phyloP scores from a whole-genome alignment of 2,113 vertebrate species.

The Anser cygnoides region DNA sequence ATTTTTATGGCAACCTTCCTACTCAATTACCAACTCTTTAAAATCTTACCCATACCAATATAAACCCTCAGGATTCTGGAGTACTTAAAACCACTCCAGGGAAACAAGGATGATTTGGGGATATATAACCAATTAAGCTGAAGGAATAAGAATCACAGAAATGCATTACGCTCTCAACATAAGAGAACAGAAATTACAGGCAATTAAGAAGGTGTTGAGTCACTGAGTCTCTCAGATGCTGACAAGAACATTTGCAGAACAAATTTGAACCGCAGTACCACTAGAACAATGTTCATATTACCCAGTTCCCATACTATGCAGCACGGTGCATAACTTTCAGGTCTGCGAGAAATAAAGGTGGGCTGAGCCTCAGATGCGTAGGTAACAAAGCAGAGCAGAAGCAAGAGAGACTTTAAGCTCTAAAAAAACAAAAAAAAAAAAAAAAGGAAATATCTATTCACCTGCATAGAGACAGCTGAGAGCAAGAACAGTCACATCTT shows the following conservation, averaged over 20 bases:
- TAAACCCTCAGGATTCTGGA: not conserved
- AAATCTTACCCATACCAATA: not conserved
- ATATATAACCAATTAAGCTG: not conserved
- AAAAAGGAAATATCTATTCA: slow-evolving; percentile 41
- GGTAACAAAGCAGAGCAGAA: not conserved
- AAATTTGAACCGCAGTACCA: not conserved
- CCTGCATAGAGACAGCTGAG: slow-evolving; percentile 98
- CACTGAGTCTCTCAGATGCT: not conserved
- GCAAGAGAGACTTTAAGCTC: not conserved
- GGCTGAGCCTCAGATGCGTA: not conserved
- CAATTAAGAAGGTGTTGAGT: not conserved
- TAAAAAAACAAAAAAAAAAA: not conserved
- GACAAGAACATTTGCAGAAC: not conserved
- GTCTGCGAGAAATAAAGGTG: not conserved
- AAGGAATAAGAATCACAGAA: not conserved
- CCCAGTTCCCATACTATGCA: not conserved
- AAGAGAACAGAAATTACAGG: not conserved
- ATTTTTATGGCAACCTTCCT: not conserved
- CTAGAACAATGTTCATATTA: not conserved
- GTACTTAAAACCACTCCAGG: not conserved
- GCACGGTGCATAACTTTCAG: not conserved
- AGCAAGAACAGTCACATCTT: slow-evolving; percentile 96
- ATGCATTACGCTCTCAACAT: not conserved
- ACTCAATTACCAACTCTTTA: not conserved
- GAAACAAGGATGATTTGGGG: not conserved